Evolutionary conservation across 1,140 invertebrate genomes (phyloP).

Genomic region (Tribolium castaneum): DNA sequence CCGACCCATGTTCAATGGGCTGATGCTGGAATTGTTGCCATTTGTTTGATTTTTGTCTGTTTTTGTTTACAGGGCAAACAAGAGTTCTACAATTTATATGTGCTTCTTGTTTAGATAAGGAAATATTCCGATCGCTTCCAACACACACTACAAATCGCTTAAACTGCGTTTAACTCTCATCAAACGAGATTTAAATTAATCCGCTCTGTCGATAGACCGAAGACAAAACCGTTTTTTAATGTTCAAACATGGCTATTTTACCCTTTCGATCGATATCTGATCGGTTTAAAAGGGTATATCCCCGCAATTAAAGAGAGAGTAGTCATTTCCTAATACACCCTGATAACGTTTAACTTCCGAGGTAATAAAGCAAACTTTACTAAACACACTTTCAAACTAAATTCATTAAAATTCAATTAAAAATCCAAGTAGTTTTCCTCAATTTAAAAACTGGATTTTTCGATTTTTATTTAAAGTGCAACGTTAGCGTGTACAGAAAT

Average conservation of each 20-base stretch:
- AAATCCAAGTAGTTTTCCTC: neutral
- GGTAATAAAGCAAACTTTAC: constrained; percentile 29
- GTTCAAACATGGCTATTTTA: neutral
- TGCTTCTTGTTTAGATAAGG: constrained; percentile 26
- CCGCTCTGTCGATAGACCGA: neutral
- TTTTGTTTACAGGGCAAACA: constrained; percentile 37
- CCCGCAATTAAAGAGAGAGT: constrained; percentile 30
- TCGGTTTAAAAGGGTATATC: constrained; percentile 24
- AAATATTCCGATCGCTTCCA: constrained; percentile 22
- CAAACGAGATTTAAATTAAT: neutral
- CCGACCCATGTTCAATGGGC: constrained; percentile 34
- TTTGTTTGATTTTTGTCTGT: constrained; percentile 41
- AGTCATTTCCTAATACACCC: constrained; percentile 35
- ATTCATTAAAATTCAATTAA: constrained; percentile 24
- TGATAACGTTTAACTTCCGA: constrained; percentile 30
- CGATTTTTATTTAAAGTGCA: neutral
- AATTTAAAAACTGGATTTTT: neutral
- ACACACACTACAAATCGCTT: neutral
- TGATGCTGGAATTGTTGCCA: constrained; percentile 37
- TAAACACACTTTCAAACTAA: constrained; percentile 32
- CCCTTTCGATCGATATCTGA: constrained; percentile 22
- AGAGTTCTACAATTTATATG: constrained; percentile 32
- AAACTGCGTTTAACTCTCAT: neutral
- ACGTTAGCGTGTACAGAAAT: too few species aligned
- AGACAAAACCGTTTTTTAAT: constrained; percentile 20